A percentile compares a stretch with the other conserved stretches of the same genome.
These are phyloP conservation scores for Scaptomyza hsui DNA, from an alignment of 1,140 invertebrate genomes.

Conservation along the genomic window DNA sequence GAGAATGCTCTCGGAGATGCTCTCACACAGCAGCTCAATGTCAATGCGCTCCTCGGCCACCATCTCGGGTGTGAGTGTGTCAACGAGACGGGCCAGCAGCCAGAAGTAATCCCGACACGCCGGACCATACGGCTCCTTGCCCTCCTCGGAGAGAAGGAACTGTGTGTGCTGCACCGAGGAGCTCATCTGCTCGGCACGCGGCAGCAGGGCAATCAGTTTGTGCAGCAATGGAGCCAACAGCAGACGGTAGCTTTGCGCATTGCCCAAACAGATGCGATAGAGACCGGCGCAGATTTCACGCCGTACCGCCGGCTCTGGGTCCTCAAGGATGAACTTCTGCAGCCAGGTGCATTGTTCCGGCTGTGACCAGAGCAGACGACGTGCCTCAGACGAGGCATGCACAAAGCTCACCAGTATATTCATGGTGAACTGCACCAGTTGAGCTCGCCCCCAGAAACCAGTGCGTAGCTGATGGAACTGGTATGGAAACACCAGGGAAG, in stretches of 20 bases:
- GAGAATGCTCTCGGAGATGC: constrained; percentile 90
- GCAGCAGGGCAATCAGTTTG: constrained; percentile 91
- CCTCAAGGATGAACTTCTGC: constrained; percentile 91
- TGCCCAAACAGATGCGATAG: constrained; percentile 93
- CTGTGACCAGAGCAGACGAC: constrained; percentile 87
- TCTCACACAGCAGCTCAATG: constrained; percentile 90
- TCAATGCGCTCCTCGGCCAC: constrained; percentile 89
- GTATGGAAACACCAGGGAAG: constrained; percentile 87
- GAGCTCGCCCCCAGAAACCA: constrained; percentile 93
- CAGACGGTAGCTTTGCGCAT: constrained; percentile 86
- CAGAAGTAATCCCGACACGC: constrained; percentile 97
- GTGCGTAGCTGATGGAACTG: constrained; percentile 91
- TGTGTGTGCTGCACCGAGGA: constrained; percentile 86
- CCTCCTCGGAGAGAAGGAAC: constrained; percentile 89
- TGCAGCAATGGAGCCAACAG: constrained; percentile 91
- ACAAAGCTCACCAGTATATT: constrained; percentile 93
- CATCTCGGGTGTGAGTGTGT: constrained; percentile 91
- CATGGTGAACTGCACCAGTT: constrained; percentile 93
- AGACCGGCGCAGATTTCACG: constrained; percentile 95
- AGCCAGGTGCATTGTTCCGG: constrained; percentile 89
- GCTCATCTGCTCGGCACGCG: constrained; percentile 93
- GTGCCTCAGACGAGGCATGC: constrained; percentile 89
- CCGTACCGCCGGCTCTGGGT: constrained; percentile 93
- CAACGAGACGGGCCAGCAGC: constrained; percentile 94
- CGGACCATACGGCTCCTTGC: constrained; percentile 96